Conservation (phyloP, 2,888 invertebrate species). For the Noctuana brunneofusca region DNA sequence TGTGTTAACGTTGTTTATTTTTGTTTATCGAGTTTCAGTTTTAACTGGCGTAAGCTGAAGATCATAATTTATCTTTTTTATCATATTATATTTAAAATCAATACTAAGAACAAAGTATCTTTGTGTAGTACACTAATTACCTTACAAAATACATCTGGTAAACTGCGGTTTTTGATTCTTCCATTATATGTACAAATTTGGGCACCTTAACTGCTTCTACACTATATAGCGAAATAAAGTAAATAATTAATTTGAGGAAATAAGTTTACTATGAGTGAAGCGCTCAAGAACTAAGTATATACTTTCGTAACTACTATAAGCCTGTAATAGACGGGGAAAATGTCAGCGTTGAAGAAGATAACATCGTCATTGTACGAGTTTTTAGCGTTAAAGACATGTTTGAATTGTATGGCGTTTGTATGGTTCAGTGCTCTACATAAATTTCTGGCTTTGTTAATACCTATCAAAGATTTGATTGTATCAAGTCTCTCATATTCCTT, state of each 20-base stretch:
- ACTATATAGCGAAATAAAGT: neutral
- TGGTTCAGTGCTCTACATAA: neutral
- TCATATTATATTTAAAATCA: too few species aligned
- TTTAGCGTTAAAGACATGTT: neutral
- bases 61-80: too few species aligned
- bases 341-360: neutral
- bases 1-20: too few species aligned
- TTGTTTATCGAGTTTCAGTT: too few species aligned
- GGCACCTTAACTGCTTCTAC: neutral
- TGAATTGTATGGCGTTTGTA: neutral
- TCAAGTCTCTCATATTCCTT: neutral
- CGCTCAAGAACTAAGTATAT: neutral
- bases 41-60: too few species aligned
- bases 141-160: constrained; percentile 8
- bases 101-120: neutral
- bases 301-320: neutral
- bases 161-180: constrained; percentile 9
- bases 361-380: neutral
- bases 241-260: neutral
- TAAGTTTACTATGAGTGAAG: neutral
- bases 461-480: neutral
- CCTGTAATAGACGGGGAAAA: neutral
- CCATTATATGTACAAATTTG: constrained; percentile 11
- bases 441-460: neutral
- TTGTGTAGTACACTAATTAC: neutral